Evolutionary conservation across 2,797 vertebrate species (phyloP).

Genomic region (Balearica regulorum): DNA sequence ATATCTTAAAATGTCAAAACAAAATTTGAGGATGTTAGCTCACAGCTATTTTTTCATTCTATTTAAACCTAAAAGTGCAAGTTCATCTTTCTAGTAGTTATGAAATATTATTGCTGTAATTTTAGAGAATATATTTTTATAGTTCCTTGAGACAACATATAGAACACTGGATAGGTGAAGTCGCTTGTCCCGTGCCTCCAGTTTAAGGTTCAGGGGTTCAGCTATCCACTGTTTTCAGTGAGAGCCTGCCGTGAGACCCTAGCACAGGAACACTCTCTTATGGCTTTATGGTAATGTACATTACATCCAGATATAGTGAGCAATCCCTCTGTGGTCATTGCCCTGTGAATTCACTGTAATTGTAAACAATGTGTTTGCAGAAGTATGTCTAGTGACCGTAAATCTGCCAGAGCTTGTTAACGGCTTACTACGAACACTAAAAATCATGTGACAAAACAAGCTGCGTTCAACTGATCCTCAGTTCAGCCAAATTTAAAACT

Average conservation of each 20-base stretch:
- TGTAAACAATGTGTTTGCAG: conserved; percentile 59
- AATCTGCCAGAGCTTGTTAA: conserved; percentile 68
- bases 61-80: background rate
- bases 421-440: conserved; percentile 50
- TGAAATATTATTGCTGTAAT: background rate
- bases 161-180: background rate
- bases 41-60: background rate
- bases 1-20: background rate
- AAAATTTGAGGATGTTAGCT: background rate
- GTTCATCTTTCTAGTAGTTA: background rate
- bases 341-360: conserved; percentile 51
- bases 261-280: background rate
- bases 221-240: background rate
- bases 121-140: background rate
- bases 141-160: background rate
- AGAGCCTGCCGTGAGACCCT: background rate
- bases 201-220: background rate
- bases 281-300: background rate
- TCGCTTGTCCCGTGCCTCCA: fast-evolving
- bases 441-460: conserved; percentile 63
- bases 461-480: conserved; percentile 31
- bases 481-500: conserved; percentile 55
- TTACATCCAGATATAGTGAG: background rate
- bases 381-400: conserved; percentile 62
- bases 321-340: conserved; percentile 25